phyloP scores from a whole-genome alignment of 2,888 invertebrate genomes.

The Nycteola revayana region DNA sequence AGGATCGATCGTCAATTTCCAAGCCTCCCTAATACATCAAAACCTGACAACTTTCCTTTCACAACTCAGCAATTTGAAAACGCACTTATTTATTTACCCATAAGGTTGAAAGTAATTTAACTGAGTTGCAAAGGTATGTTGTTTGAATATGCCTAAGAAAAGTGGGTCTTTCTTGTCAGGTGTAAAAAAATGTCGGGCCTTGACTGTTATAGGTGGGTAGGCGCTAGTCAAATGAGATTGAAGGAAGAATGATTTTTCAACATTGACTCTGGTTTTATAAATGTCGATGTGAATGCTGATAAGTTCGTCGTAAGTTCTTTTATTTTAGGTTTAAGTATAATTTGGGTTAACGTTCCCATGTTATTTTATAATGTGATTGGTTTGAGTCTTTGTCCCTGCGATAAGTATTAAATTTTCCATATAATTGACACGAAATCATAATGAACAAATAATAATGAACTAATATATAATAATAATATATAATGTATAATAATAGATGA shows the following conservation, averaged over 20 bases:
- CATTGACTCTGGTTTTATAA: conserved; percentile 15
- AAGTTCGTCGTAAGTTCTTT: too few species aligned
- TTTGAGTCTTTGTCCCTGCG: too few species aligned
- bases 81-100: background rate
- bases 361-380: too few species aligned
- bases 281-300: background rate
- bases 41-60: conserved; percentile 19
- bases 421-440: too few species aligned
- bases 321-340: too few species aligned
- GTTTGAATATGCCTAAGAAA: conserved; percentile 41
- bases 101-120: conserved; percentile 9
- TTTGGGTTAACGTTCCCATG: too few species aligned
- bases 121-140: conserved; percentile 8
- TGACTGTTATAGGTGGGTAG: conserved; percentile 39
- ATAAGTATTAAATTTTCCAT: too few species aligned
- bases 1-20: conserved; percentile 36
- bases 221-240: conserved; percentile 36
- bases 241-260: conserved; percentile 31
- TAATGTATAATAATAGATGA: too few species aligned
- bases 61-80: background rate
- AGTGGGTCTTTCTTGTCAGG: conserved; percentile 55
- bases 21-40: conserved; percentile 35
- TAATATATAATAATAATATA: too few species aligned
- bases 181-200: conserved; percentile 54
- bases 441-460: too few species aligned